A percentile compares a stretch with the other conserved stretches of the same genome.
Evolutionary conservation across 2,888 invertebrate genomes (phyloP).

Genomic region (Cephalotes varians): DNA sequence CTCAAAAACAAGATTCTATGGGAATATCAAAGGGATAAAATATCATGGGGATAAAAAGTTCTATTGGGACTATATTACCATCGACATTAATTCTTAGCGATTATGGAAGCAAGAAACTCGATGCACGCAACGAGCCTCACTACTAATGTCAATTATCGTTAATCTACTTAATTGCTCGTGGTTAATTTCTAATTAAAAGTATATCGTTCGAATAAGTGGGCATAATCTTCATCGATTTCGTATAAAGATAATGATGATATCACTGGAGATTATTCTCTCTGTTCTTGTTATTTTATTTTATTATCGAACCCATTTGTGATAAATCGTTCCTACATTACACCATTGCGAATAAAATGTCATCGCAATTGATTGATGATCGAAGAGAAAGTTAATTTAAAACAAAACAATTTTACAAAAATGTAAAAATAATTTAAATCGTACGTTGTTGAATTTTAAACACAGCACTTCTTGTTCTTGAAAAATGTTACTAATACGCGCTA

Average conservation of each 20-base stretch:
- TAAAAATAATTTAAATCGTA: background rate
- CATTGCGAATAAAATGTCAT: background rate
- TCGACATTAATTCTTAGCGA: constrained; percentile 71
- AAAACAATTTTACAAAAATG: background rate
- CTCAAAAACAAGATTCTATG: constrained; percentile 1
- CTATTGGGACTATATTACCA: constrained; percentile 26
- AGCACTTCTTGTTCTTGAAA: background rate
- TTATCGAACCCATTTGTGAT: background rate
- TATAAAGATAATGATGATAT: constrained; percentile 1
- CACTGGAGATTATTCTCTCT: background rate
- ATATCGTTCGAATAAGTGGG: constrained; percentile 61
- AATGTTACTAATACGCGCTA: background rate
- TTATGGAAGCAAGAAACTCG: constrained; percentile 68
- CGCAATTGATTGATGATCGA: background rate
- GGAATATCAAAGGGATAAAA: background rate
- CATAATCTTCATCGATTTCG: constrained; percentile 63
- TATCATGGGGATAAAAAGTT: background rate
- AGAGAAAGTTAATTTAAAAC: background rate
- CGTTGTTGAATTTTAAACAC: background rate
- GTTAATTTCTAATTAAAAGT: constrained; percentile 79
- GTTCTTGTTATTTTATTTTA: background rate
- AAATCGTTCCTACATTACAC: background rate
- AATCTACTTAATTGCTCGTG: constrained; percentile 78
- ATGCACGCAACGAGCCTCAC: constrained; percentile 63
- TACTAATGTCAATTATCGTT: constrained; percentile 80